Percentiles rank a stretch among this genome's conserved stretches.
Evolutionary conservation across 2,888 invertebrate species (phyloP).

Genomic region (Xylophagus ater): DNA sequence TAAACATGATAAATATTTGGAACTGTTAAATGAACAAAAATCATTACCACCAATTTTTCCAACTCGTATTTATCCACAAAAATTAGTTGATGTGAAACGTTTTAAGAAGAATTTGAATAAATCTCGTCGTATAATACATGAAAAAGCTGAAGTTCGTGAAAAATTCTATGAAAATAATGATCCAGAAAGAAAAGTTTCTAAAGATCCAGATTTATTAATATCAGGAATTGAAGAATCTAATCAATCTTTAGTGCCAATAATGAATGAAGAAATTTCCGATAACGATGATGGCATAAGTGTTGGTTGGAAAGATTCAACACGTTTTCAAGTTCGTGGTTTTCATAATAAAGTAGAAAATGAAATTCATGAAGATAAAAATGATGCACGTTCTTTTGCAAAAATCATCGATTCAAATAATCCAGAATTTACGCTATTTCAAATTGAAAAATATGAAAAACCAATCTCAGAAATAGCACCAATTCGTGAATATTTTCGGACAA

Average conservation of each 20-base stretch:
- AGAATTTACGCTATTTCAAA: slow-evolving; percentile 27
- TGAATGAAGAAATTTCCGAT: slow-evolving; percentile 28
- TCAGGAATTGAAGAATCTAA: slow-evolving; percentile 21
- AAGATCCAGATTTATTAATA: slow-evolving; percentile 20
- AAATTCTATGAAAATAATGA: slow-evolving; percentile 26
- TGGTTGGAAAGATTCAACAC: slow-evolving; percentile 25
- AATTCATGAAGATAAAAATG: slow-evolving; percentile 27
- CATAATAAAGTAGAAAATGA: slow-evolving; percentile 30
- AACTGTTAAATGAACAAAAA: slow-evolving; percentile 8
- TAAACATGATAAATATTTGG: slow-evolving; percentile 10
- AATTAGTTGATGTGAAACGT: slow-evolving; percentile 26
- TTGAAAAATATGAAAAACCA: slow-evolving; percentile 18
- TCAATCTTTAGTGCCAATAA: not conserved
- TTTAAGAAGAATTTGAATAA: slow-evolving; percentile 26
- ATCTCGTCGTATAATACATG: slow-evolving; percentile 25
- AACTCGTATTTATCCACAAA: slow-evolving; percentile 27
- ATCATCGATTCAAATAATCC: slow-evolving; percentile 27
- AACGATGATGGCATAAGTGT: slow-evolving; percentile 32
- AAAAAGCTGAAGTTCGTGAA: slow-evolving; percentile 25
- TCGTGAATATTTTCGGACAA: slow-evolving; percentile 6
- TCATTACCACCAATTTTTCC: slow-evolving; percentile 4
- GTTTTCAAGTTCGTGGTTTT: slow-evolving; percentile 32
- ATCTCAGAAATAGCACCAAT: slow-evolving; percentile 19
- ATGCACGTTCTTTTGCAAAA: slow-evolving; percentile 24
- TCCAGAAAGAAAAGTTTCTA: slow-evolving; percentile 20